Evolutionary conservation across 2,888 invertebrate species (phyloP).

Genomic region (Erebia aethiops): DNA sequence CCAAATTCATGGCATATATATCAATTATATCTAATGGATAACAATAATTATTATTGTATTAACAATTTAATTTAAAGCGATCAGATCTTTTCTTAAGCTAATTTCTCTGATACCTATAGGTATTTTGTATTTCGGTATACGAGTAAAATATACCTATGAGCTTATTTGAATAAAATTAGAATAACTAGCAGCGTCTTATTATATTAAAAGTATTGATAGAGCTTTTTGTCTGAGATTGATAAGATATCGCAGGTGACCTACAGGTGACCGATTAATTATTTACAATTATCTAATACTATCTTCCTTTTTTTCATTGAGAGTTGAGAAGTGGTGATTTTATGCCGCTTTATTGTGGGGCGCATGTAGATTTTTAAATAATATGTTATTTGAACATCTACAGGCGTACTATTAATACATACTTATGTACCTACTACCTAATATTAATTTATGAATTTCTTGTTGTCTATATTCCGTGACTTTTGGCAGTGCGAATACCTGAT

Average conservation of each 20-base stretch:
- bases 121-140: background rate
- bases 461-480: no score
- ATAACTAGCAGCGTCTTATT: background rate
- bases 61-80: background rate
- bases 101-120: background rate
- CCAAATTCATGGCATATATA: background rate
- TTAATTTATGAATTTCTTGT: no score
- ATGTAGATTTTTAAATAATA: no score
- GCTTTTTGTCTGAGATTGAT: background rate
- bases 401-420: no score
- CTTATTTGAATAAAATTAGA: background rate
- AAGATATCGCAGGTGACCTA: no score
- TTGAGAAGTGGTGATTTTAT: no score
- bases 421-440: no score
- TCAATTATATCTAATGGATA: background rate
- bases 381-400: no score
- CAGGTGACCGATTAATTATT: no score
- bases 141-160: background rate
- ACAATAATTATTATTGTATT: background rate
- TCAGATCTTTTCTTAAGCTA: background rate
- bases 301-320: no score
- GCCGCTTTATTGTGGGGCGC: background rate
- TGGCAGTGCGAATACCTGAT: no score
- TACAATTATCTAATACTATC: no score
- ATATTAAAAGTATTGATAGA: background rate